These are phyloP conservation scores for Oreamnos americanus DNA, from an alignment of 2,113 vertebrate genomes.

Conservation along the genomic window DNA sequence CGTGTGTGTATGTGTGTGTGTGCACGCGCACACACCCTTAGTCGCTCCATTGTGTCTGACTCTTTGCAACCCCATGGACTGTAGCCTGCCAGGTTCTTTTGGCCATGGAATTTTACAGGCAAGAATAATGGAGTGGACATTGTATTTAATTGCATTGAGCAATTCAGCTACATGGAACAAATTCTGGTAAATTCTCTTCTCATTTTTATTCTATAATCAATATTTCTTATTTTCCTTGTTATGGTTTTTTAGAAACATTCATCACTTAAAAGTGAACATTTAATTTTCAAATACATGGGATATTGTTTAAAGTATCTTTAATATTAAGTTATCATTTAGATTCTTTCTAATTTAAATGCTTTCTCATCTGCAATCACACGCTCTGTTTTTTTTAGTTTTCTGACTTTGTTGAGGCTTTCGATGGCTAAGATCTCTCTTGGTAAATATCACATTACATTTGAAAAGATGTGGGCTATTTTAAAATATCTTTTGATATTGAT, in stretches of 20 bases:
- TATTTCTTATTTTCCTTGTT: not conserved
- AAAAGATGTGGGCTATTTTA: not conserved
- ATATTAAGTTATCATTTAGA: not conserved
- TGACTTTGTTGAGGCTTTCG: not conserved
- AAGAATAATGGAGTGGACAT: not conserved
- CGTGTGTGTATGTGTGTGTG: not conserved
- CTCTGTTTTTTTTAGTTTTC: not conserved
- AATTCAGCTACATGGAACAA: not conserved
- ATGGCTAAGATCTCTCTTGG: not conserved
- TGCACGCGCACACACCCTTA: rapidly evolving
- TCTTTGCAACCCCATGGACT: not conserved
- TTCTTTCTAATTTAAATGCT: not conserved
- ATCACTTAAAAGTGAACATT: not conserved
- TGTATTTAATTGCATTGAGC: not conserved
- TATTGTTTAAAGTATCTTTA: not conserved
- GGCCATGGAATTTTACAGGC: not conserved
- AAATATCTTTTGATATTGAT: not conserved
- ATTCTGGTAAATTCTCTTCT: not conserved
- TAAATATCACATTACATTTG: not conserved
- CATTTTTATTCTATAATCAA: not conserved
- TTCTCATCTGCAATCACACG: not conserved
- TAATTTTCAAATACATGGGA: not conserved
- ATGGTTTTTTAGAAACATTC: not conserved
- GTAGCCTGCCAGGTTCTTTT: not conserved
- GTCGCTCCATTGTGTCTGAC: not conserved